Base-by-base conservation (phyloP, 2,113 vertebrate species). In the Xiphophorus maculatus region DNA sequence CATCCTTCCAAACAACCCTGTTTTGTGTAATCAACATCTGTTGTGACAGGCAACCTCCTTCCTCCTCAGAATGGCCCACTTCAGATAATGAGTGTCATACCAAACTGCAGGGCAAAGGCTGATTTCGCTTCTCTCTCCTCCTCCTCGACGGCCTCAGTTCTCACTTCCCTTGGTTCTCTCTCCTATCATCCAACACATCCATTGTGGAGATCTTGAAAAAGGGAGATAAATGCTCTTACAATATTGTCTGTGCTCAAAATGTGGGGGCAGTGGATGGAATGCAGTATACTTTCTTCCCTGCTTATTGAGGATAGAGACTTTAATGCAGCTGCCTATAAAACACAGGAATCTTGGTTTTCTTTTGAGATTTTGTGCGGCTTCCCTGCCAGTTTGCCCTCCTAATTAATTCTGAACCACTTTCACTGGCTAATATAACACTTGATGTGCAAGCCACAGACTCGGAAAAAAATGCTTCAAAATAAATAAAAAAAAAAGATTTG, bases 61-160 rank as follows among this genome's bases (percentile, higher is more conserved):
- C 82, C 91, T 91, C 79, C 81, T 90, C 83, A 85, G 90, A 91
- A 92, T 93, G 81, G 90, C 89, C 92, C 91, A 93, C 92, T 94
- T 94, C 93, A 93, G 83, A 91, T 91, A 92, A 92, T 91, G 91
- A 92, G 91, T 91, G 93, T 92, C 91, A 89, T 89, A 92, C 89
- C 91, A 92, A 93, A 93, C 91, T 89, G 88, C 88, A 84, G 89
- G 90, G 83, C 89, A 90, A 90, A 89, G 87, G 87, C 89, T 90
- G 90, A 90, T 93, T 94, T 92, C 81, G 85, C 86, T 88, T 82
- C 70, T 90, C 76, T n/a, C 58, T 22, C 17, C 86, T 90, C 89
- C 83, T 86, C 87, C 84, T 90, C 85, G 83, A 69, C 84, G 80
- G 87, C 90, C 91, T 89, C 82, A 37, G 35, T 83, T 88, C 87